phyloP scores from a whole-genome alignment of 2,113 vertebrate species.

The human (Homo sapiens) region DNA sequence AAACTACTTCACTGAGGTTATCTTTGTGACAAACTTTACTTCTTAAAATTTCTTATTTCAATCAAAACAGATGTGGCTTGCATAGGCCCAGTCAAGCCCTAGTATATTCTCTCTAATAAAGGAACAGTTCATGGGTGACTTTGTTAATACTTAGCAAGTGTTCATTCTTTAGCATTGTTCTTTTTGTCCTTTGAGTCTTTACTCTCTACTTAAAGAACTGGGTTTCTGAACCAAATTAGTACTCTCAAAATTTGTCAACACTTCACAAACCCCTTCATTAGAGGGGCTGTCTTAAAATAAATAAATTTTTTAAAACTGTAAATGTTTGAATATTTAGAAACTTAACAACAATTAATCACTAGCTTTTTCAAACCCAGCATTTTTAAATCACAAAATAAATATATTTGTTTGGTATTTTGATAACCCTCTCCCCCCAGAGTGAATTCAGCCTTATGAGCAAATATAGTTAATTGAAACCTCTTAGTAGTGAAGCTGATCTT shows the following conservation, averaged over 20 bases:
- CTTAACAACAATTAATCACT: background rate
- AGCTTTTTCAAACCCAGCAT: background rate
- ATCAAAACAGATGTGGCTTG: background rate
- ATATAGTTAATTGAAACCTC: background rate
- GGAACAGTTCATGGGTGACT: background rate
- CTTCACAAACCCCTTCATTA: background rate
- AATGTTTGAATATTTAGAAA: conserved; percentile 8
- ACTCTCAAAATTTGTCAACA: background rate
- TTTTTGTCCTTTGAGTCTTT: background rate
- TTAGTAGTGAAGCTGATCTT: background rate
- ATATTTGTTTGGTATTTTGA: background rate
- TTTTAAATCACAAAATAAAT: conserved; percentile 3
- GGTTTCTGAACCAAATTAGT: background rate
- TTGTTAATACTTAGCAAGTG: background rate
- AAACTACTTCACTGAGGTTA: background rate
- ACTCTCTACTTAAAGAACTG: background rate
- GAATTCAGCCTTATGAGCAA: background rate
- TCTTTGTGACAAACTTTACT: background rate
- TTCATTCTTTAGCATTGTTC: background rate
- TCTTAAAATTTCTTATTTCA: conserved; percentile 9
- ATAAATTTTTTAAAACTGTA: background rate
- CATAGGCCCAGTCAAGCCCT: background rate
- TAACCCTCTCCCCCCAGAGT: background rate
- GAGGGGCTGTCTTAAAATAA: background rate
- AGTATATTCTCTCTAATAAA: background rate